Base-by-base conservation (phyloP, 2,113 vertebrate species). In the Formicarius rufipectus region DNA sequence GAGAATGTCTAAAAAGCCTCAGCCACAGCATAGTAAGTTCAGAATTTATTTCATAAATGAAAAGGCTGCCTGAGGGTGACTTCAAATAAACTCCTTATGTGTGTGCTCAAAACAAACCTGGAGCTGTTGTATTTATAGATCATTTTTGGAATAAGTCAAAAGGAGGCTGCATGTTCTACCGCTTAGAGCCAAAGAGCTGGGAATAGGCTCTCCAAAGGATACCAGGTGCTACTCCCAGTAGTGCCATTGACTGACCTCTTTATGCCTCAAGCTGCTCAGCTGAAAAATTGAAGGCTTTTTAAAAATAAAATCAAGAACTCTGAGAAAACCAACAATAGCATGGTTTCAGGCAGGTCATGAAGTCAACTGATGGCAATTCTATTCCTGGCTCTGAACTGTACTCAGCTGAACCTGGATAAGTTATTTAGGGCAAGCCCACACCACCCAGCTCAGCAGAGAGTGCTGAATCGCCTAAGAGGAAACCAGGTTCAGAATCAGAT, bases 51-150 rank as follows among this genome's bases (percentile, higher is more conserved):
- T 96, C 76, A 58, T 94, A 94, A 95, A 73, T 60, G 69, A 90
- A 95, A 89, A 94, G 73, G 68, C 64, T 95, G 93, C 88, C 93
- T 80, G 69, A 92, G 84, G 76, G 69, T 97, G 56, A 62, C 93
- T 95, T 95, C 92, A 90, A 96, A 96, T 94, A 92, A 95, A 95
- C 66, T 94, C 64, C 79, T 92, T 90, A 68, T 53, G 87, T 63
- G 86, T 76, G 53, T 80, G 91, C 90, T 89, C 85, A 82, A 88
- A 91, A 90, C 91, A 97, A 93, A 89, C 85, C 76, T 87, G 72
- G 81, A 0, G 2, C 79, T 95, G 69, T 35, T 64, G 69, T 96
- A 97, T 96, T 97, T 96, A 94, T 95, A 96, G 97, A 90, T 44
- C 63, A 8, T 85, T 96, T 95, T 79, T 89, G 87, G 63, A 87